Percentiles rank a stretch among this genome's conserved stretches.
Conservation (phyloP, 2,797 vertebrate genomes). For the Otus scops region DNA sequence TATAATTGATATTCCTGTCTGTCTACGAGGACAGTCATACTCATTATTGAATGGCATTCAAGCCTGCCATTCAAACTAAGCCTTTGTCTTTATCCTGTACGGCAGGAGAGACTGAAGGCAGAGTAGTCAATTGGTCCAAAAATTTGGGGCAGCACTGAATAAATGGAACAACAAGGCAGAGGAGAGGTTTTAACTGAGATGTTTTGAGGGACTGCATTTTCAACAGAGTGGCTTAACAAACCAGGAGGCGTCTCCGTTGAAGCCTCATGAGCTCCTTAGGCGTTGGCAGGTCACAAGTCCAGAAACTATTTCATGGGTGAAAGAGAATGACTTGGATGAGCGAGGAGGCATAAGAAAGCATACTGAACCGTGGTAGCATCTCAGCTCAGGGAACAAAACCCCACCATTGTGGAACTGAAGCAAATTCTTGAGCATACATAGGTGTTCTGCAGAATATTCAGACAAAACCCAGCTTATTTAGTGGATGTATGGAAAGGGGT, state of each 20-base stretch:
- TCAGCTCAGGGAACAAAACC: neutral
- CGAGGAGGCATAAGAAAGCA: neutral
- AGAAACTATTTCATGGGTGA: neutral
- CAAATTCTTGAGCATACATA: neutral
- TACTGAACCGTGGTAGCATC: neutral
- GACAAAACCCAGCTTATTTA: neutral
- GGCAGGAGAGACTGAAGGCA: neutral
- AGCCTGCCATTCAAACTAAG: rapidly evolving
- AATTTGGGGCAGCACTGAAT: neutral
- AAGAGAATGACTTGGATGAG: neutral
- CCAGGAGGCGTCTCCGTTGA: neutral
- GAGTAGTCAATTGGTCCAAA: neutral
- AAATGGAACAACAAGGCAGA: neutral
- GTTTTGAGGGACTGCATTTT: neutral
- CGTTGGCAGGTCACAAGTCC: neutral
- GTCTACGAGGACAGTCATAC: neutral
- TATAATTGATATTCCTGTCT: neutral
- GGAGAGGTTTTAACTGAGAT: neutral
- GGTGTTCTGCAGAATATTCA: neutral
- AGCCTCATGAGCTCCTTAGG: neutral
- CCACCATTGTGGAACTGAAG: neutral
- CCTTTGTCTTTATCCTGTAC: neutral
- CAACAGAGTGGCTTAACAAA: neutral
- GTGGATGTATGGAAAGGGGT: neutral
- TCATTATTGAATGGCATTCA: neutral